Evolutionary conservation across 2,113 vertebrate species (phyloP).

Genomic region (Apistogramma diplotaenia): DNA sequence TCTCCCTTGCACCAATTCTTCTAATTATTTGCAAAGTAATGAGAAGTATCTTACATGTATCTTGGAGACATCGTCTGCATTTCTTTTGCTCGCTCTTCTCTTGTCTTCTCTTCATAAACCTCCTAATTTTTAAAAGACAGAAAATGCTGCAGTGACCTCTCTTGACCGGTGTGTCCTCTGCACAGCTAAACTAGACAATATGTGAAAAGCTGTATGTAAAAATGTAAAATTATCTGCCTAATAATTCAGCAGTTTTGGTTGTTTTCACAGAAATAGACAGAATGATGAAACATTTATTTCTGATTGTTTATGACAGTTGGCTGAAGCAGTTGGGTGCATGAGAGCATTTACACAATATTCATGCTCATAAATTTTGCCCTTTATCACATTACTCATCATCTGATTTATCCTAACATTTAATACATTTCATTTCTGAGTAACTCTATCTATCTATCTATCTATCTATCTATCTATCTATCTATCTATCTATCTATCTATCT

Average conservation of each 20-base stretch:
- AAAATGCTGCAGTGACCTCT: neutral
- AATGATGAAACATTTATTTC: neutral
- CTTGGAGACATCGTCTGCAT: neutral
- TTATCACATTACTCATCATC: neutral
- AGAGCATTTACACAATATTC: neutral
- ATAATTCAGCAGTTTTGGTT: neutral
- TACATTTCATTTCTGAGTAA: neutral
- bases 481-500: constrained; percentile 30
- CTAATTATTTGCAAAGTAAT: neutral
- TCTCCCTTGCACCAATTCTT: neutral
- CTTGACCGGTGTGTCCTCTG: neutral
- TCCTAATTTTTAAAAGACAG: neutral
- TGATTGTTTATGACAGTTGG: neutral
- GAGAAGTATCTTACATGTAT: neutral
- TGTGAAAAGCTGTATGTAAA: neutral
- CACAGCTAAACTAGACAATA: neutral
- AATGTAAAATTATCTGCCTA: neutral
- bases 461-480: neutral
- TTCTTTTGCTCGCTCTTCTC: neutral
- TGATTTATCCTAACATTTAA: neutral
- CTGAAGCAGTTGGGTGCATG: neutral
- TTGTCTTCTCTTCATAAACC: neutral
- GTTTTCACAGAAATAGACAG: neutral
- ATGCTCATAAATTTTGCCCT: neutral
- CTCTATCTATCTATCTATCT: neutral